Evolutionary conservation across 2,888 invertebrate genomes (phyloP).

Genomic region (Ptilodon capucinus): DNA sequence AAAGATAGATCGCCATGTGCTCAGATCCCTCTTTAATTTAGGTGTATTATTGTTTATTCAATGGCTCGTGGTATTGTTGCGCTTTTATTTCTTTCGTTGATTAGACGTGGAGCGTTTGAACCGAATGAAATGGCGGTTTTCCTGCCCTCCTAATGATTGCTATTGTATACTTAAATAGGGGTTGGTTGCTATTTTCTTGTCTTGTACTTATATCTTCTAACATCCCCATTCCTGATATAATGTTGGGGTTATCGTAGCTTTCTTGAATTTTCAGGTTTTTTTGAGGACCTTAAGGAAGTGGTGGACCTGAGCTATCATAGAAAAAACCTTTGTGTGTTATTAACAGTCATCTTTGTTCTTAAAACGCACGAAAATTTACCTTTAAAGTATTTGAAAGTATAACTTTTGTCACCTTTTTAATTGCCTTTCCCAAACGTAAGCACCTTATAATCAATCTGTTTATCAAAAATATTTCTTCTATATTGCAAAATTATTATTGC

Average conservation of each 20-base stretch:
- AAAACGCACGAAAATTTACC: neutral
- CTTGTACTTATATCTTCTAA: neutral
- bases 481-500: neutral
- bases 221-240: neutral
- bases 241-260: neutral
- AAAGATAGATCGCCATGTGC: conserved; percentile 80
- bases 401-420: neutral
- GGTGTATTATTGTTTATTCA: conserved; percentile 47
- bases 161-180: neutral
- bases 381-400: neutral
- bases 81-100: conserved; percentile 29
- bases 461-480: neutral
- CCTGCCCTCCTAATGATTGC: conserved; percentile 5
- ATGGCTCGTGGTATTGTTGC: conserved; percentile 27
- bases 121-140: conserved; percentile 9
- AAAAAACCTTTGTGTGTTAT: no score
- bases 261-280: no score
- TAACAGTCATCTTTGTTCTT: neutral
- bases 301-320: no score
- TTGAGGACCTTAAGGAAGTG: no score
- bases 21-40: conserved; percentile 69
- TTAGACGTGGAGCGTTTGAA: conserved; percentile 19
- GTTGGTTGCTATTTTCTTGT: neutral
- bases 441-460: no score
- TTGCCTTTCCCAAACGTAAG: neutral